Evolutionary conservation across 2,113 vertebrate genomes (phyloP).

Genomic region (Perca flavescens): DNA sequence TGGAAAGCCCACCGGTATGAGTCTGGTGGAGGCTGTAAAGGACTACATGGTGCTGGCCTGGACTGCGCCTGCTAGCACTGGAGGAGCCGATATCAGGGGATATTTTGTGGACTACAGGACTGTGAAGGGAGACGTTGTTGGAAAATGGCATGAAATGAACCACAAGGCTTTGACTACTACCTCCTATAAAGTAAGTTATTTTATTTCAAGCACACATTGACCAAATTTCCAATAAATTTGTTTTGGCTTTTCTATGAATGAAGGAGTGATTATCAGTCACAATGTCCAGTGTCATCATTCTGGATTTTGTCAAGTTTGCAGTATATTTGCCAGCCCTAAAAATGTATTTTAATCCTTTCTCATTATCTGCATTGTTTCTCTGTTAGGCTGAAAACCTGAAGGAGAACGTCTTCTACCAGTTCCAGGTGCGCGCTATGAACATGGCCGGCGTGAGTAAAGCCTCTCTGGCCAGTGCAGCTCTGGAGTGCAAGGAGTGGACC

Average conservation of each 20-base stretch:
- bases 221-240: neutral
- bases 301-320: neutral
- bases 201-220: neutral
- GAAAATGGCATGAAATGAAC: slow-evolving; percentile 95
- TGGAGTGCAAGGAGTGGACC: slow-evolving; percentile 98
- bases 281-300: neutral
- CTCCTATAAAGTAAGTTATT: slow-evolving; percentile 89
- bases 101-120: slow-evolving; percentile 96
- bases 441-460: slow-evolving; percentile 90
- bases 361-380: slow-evolving; percentile 33
- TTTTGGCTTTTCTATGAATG: neutral
- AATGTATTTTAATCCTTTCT: neutral
- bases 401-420: slow-evolving; percentile 94
- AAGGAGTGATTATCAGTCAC: neutral
- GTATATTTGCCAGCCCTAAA: neutral
- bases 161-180: slow-evolving; percentile 88
- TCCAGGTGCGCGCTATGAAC: slow-evolving; percentile 95
- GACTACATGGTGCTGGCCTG: slow-evolving; percentile 94
- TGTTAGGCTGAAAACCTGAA: slow-evolving; percentile 92
- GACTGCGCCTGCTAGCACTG: slow-evolving; percentile 86
- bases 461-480: slow-evolving; percentile 83
- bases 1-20: slow-evolving; percentile 87
- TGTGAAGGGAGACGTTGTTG: slow-evolving; percentile 85
- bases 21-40: slow-evolving; percentile 89
- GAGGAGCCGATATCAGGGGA: slow-evolving; percentile 92